Base-by-base conservation (phyloP, 2,888 invertebrate species). In the Mellilla xanthometata region DNA sequence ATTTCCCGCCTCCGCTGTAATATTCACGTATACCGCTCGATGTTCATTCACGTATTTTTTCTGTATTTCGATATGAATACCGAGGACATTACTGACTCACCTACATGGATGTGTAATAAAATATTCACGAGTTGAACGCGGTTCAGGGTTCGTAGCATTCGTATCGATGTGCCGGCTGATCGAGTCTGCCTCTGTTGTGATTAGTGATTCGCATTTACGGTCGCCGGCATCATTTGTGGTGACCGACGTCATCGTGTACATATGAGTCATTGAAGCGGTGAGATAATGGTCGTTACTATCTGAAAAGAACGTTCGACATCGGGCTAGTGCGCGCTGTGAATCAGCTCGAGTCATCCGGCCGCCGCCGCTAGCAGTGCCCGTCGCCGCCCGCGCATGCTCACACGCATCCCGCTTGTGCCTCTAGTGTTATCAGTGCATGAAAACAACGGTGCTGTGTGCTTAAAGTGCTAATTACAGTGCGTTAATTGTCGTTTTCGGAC, bases 391-490 rank as follows among this genome's bases (percentile, higher is more conserved):
- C 82, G 85, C 84, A 80, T 66, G 74, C 65, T 67, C 66, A 76
- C 76, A 80, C 74, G 68, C 60, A 84, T 76, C 76, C 66, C 69
- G 83, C 82, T 84, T 83, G 79, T 66, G 74, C 65, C 66, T 67
- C 75, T 76, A 80, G 58, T 71, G 60, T 66, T 76, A 78, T 76
- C 76, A 78, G 84, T 81, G 82, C 78, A 72, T 80, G 77, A 76
- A 72, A 66, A 74, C 62, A 75, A 76, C 72, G 64, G 73, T 76
- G 71, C 52, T 63, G 73, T 79, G 81, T 59, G 65, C 59, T 61
- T 59, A 58, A 62, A 68, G 74, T 77, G 73, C 62, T 69, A 59
- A 62, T 60, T 62, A 62, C 56, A 63, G 72, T 72, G 67, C 56
- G 54, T 61, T 56, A 41, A 54, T 49, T 41, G 27, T 12, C 40